Evolutionary conservation across 2,888 invertebrate species (phyloP).

Genomic region (Colostygia pectinataria): DNA sequence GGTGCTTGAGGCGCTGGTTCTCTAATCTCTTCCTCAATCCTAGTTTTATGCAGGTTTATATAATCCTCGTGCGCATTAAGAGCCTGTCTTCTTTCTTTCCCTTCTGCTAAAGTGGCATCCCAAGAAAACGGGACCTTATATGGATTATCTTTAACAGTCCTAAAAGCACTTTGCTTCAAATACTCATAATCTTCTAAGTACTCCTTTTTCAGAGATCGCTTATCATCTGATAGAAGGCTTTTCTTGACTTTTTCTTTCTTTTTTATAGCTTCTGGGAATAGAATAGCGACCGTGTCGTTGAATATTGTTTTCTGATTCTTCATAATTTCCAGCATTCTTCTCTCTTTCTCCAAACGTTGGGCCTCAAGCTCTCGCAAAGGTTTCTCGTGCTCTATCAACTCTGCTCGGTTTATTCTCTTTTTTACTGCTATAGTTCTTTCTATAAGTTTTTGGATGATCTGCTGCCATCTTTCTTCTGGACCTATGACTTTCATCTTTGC

Average conservation of each 20-base stretch:
- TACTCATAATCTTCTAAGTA: conserved; percentile 66
- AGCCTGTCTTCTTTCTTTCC: conserved; percentile 73
- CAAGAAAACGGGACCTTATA: conserved; percentile 80
- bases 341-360: conserved; percentile 82
- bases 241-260: conserved; percentile 67
- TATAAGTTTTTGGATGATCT: conserved; percentile 85
- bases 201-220: conserved; percentile 57
- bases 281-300: conserved; percentile 84
- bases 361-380: conserved; percentile 83
- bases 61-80: conserved; percentile 66
- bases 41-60: conserved; percentile 58
- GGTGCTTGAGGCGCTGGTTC: conserved; percentile 20
- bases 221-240: conserved; percentile 70
- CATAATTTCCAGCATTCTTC: conserved; percentile 81
- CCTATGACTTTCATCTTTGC: conserved; percentile 65
- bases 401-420: conserved; percentile 84
- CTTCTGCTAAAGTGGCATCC: conserved; percentile 78
- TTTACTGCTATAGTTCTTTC: conserved; percentile 84
- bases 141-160: conserved; percentile 71
- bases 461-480: conserved; percentile 83
- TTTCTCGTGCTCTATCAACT: conserved; percentile 83
- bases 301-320: conserved; percentile 85
- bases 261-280: conserved; percentile 84
- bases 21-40: conserved; percentile 51
- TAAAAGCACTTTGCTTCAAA: conserved; percentile 53